These are phyloP conservation scores for Acipenser transmontanus DNA, from an alignment of 2,797 vertebrate genomes.

Conservation along the genomic window DNA sequence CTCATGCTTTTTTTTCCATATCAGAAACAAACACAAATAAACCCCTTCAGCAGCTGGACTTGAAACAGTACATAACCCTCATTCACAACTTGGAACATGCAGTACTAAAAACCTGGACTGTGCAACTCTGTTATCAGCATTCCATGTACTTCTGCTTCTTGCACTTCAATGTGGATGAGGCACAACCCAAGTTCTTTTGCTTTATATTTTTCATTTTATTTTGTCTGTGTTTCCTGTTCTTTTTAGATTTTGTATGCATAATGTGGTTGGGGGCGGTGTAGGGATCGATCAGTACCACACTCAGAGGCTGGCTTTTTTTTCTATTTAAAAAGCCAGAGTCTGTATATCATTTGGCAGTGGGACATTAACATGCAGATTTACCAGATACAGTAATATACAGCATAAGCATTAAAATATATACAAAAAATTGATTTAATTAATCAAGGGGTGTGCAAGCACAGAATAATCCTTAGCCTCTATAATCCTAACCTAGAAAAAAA, in stretches of 20 bases:
- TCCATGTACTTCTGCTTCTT: conserved; percentile 77
- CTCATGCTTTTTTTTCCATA: conserved; percentile 91
- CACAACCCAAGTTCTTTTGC: conserved; percentile 60
- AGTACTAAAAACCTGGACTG: conserved; percentile 78
- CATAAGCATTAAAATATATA: too few relatives aligned
- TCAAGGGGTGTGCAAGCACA: too few relatives aligned
- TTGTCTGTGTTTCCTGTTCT: conserved; percentile 63
- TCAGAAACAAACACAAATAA: conserved; percentile 56
- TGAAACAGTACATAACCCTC: conserved; percentile 81
- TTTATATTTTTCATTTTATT: conserved; percentile 51
- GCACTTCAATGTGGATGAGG: conserved; percentile 80
- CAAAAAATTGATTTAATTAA: too few relatives aligned
- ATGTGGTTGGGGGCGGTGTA: conserved; percentile 70
- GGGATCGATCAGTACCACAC: conserved; percentile 73
- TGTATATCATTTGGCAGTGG: conserved; percentile 32
- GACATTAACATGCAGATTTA: conserved; percentile 39
- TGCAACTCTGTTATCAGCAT: conserved; percentile 71
- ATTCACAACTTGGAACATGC: conserved; percentile 87
- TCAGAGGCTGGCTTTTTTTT: conserved; percentile 39
- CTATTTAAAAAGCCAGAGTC: conserved; percentile 13
- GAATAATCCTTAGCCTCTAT: too few relatives aligned
- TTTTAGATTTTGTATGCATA: conserved; percentile 72
- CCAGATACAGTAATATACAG: conserved; percentile 30
- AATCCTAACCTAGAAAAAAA: too few relatives aligned
- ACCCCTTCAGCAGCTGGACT: conserved; percentile 75